Evolutionary conservation across 2,888 invertebrate species (phyloP), one percentile per base, ranked within the genome.

Genomic region (Lithosia quadra): DNA sequence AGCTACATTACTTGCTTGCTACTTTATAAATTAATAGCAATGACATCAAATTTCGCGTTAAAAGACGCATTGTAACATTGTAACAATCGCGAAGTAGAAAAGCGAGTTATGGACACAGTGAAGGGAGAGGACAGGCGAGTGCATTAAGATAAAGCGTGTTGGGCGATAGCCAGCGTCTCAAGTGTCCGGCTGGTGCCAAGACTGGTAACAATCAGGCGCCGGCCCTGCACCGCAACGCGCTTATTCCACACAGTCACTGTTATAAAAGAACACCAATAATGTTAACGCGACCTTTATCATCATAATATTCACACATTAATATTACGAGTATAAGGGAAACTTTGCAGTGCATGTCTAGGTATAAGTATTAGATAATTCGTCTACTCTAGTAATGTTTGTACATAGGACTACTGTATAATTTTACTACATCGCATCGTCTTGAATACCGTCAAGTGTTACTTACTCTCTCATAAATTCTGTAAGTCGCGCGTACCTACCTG

Each of bases 61-160:
- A 88, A 84, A 82, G 84, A 64, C 24, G 67, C 71, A 77, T 78
- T 80, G 77, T 84, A 83, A 84, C 84, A n/a, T n/a, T n/a, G 84
- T 89, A 89, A 91, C 90, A 91, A 92, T 90, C 81, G 89, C 79
- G 74, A 76, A 89, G 91, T 89, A 84, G 88, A 89, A 89, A 89
- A 86, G 85, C 88, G 84, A 92, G 91, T 92, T 90, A 91, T 89
- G 87, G 85, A 78, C 81, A 85, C 76, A 85, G 87, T 86, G 89
- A 92, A 85, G 86, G 84, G 83, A 90, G 86, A 82, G 86, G 91
- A 92, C 91, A 89, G 88, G 86, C 88, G 88, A 91, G 91, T 91
- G 89, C 91, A 93, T 92, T 93, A 92, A 93, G 92, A 93, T 91
- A 91, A 91, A 92, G 89, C 90, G 90, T 79, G 83, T 92, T 94